Conservation (phyloP, 2,888 invertebrate genomes). For the Copidosoma aretas region DNA sequence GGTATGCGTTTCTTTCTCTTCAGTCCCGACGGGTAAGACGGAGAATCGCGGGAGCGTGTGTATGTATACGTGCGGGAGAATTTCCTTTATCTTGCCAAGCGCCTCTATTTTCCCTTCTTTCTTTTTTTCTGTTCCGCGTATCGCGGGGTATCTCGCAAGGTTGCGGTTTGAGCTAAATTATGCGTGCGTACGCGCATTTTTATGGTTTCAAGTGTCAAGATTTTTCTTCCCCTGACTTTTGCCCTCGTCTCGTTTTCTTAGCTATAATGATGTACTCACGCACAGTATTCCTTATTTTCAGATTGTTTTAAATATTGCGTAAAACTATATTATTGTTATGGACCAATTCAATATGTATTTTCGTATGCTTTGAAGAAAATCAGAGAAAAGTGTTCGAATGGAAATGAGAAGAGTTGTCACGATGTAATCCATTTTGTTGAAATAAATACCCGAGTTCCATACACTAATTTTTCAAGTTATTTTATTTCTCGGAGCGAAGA, state of each 20-base stretch:
- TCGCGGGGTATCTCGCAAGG: neutral
- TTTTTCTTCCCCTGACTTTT: neutral
- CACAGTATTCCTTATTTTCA: neutral
- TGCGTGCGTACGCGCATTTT: slow-evolving; percentile 7
- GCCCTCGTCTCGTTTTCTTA: neutral
- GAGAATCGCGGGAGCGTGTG: neutral
- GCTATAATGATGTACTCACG: neutral
- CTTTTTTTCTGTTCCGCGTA: neutral
- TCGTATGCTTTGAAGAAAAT: no score
- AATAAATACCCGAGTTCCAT: no score
- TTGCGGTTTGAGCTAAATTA: slow-evolving; percentile 6
- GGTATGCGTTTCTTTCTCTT: neutral
- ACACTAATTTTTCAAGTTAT: no score
- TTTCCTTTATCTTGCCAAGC: neutral
- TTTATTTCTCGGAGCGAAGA: no score
- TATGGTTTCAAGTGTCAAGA: neutral
- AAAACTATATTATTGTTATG: no score
- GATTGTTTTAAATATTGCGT: no score
- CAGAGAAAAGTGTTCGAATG: no score
- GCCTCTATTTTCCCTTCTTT: neutral
- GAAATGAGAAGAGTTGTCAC: no score
- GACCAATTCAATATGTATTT: no score
- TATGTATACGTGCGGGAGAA: slow-evolving; percentile 3
- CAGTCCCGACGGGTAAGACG: neutral
- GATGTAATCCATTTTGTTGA: no score